A percentile compares a stretch with the other conserved stretches of the same genome.
Evolutionary conservation across 1,140 invertebrate genomes (phyloP).

Genomic region (Pseudomyrmex sp.): DNA sequence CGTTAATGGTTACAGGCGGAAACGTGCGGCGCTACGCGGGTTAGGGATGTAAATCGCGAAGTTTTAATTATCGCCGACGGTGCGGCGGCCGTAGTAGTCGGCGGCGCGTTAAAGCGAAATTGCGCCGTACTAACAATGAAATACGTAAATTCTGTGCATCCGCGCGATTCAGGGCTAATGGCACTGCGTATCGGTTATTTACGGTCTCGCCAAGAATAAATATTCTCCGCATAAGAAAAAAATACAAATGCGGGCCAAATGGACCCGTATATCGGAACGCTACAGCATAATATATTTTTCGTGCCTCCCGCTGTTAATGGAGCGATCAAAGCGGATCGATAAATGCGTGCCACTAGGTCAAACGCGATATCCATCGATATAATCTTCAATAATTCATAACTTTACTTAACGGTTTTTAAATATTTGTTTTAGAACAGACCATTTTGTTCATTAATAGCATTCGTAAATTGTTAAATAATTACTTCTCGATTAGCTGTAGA

Average conservation of each 20-base stretch:
- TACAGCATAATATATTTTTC: background rate
- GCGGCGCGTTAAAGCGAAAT: constrained; percentile 60
- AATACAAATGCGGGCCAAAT: constrained; percentile 11
- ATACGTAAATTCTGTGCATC: constrained; percentile 62
- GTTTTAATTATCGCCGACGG: constrained; percentile 56
- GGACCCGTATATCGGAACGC: background rate
- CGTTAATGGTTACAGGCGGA: constrained; percentile 54
- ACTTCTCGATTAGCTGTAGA: no score
- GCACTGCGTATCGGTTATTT: constrained; percentile 52
- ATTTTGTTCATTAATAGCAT: no score
- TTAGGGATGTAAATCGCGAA: constrained; percentile 60
- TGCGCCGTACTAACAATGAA: constrained; percentile 59
- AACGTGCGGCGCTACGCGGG: constrained; percentile 32
- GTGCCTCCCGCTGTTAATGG: background rate
- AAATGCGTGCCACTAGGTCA: background rate
- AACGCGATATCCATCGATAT: no score
- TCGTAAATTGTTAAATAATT: no score
- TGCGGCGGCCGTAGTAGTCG: constrained; percentile 39
- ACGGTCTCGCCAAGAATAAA: constrained; percentile 39
- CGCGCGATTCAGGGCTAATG: constrained; percentile 56
- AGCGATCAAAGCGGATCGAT: background rate
- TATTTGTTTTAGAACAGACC: background rate
- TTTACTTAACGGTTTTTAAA: background rate
- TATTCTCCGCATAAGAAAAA: constrained; percentile 45
- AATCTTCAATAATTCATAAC: background rate